Evolutionary conservation across 2,797 vertebrate genomes (phyloP), one percentile per base, ranked within the genome.

Genomic region (Pristis pectinata): DNA sequence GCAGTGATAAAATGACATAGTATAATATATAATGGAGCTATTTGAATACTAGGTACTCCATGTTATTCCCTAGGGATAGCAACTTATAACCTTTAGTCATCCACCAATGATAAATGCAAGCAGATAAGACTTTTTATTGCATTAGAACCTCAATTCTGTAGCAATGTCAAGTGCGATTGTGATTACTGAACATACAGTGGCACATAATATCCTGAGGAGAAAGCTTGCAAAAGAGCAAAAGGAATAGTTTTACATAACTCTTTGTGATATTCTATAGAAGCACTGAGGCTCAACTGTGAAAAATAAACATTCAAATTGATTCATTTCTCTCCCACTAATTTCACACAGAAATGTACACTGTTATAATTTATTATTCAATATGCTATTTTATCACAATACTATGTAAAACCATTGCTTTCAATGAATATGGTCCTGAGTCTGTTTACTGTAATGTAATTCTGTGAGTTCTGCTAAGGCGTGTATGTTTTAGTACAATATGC

Each of bases 241-340:
- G 61, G 44, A 89, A 10, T 19, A 64, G 34, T 64, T 64, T 89
- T 85, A 37, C 85, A 89, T 64, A 89, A 89, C 34, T 89, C 59
- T 17, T 41, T 74, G 67, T 74, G 92, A 1, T 92, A 44, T 93
- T 93, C 61, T 11, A 30, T 64, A 74, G 67, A 30, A 72, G 10
- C 41, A 93, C 44, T 41, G 89, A 67, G 61, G 8, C 89, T 64
- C 59, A 22, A 59, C 19, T 61, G 41, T 72, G 70, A 49, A 24
- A 72, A 93, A 74, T 93, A 49, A 74, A 64, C 56, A 89, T 89
- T 22, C 34, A 34, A 89, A 30, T 17, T 61, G 30, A 89, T 89
- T 59, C 15, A 64, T 89, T 89, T 64, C 34, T 89, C 80, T 89
- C 37, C 85, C 30, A n/a, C 85, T 64, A 59, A 89, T 89, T 89